phyloP scores from a whole-genome alignment of 2,888 invertebrate genomes.

The Lepidochrysops patricia region DNA sequence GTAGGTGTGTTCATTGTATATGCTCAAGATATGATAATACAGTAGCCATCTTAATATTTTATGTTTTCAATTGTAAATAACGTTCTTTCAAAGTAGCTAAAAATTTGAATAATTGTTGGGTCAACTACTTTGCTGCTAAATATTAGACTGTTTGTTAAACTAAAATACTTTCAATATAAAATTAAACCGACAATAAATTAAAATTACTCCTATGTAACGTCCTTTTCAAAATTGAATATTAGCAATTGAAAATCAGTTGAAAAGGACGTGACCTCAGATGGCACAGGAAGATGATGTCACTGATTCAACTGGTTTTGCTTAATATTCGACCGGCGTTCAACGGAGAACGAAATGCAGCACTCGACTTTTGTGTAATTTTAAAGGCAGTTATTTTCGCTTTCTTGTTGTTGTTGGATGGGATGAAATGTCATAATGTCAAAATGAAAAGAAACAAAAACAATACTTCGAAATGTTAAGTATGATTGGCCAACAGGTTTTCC shows the following conservation, averaged over 20 bases:
- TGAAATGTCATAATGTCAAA: neutral
- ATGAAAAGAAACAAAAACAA: neutral
- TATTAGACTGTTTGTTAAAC: too few relatives aligned
- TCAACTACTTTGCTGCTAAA: too few relatives aligned
- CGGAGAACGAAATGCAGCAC: conserved; percentile 39
- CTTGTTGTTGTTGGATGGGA: neutral
- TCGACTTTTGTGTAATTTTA: conserved; percentile 20
- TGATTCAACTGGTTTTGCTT: conserved; percentile 64
- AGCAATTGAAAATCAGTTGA: conserved; percentile 28
- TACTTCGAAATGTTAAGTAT: neutral
- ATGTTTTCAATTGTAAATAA: too few relatives aligned
- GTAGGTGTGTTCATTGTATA: neutral
- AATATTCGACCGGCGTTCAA: conserved; percentile 58
- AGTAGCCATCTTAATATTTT: neutral
- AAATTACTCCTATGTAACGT: neutral
- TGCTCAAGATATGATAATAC: neutral
- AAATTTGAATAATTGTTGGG: too few relatives aligned
- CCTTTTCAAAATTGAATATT: neutral
- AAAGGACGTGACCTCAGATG: conserved; percentile 57
- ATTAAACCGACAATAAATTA: neutral
- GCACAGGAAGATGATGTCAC: conserved; percentile 71
- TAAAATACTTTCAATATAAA: neutral
- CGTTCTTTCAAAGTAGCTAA: too few relatives aligned
- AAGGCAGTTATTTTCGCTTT: conserved; percentile 12
- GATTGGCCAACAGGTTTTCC: neutral